Percentiles rank a stretch among this genome's conserved stretches.
Evolutionary conservation across 1,140 invertebrate genomes (phyloP).

Genomic region (Tetramorium parvispinum): DNA sequence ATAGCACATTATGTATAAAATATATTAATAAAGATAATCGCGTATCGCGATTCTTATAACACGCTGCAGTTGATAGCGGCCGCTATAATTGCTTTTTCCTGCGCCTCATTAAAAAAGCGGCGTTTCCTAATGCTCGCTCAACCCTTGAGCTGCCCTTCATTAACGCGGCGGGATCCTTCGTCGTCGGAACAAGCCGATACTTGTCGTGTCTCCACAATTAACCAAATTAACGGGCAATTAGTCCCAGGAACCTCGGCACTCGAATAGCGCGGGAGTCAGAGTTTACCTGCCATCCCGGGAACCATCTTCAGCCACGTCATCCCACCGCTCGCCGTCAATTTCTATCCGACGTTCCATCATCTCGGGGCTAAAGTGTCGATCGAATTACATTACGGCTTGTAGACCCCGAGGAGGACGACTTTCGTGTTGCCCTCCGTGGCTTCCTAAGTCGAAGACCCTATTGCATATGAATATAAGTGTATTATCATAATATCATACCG

Average conservation of each 20-base stretch:
- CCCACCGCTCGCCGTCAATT: constrained; percentile 68
- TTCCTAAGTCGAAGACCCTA: constrained; percentile 73
- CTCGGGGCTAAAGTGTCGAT: constrained; percentile 77
- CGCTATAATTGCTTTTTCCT: constrained; percentile 15
- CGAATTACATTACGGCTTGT: constrained; percentile 75
- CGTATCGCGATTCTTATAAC: background rate
- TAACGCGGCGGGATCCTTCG: constrained; percentile 28
- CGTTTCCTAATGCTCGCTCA: constrained; percentile 39
- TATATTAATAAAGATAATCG: constrained; percentile 18
- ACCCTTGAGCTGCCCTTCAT: constrained; percentile 17
- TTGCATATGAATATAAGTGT: constrained; percentile 83
- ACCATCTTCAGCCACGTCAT: constrained; percentile 55
- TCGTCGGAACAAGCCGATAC: constrained; percentile 22
- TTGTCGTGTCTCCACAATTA: constrained; percentile 68
- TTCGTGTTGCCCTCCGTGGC: constrained; percentile 63
- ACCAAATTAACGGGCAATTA: constrained; percentile 75
- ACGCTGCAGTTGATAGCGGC: constrained; percentile 8
- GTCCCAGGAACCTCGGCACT: constrained; percentile 59
- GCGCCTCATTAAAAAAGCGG: constrained; percentile 13
- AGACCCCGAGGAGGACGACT: constrained; percentile 58
- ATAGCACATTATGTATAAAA: background rate
- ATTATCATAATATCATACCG: constrained; percentile 82
- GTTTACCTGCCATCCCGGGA: constrained; percentile 19
- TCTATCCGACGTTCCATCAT: constrained; percentile 77
- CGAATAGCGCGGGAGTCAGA: constrained; percentile 61